Conservation (phyloP, 2,888 invertebrate genomes). For the Thymelicus acteon region DNA sequence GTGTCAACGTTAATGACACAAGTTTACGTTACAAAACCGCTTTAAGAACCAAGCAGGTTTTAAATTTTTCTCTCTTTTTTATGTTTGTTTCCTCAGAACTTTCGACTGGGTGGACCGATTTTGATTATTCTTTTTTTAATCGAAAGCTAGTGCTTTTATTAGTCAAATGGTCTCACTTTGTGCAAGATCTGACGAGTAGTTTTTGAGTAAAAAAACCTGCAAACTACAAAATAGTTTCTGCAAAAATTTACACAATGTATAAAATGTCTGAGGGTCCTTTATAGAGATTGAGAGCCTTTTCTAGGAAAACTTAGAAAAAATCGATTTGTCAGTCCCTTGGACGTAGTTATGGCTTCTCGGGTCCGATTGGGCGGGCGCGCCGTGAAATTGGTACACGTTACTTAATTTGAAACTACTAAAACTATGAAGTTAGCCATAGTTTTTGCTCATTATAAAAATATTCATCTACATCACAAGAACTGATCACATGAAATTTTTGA, state of each 20-base stretch:
- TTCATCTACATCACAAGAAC: background rate
- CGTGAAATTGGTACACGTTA: slow-evolving; percentile 67
- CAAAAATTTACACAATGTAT: background rate
- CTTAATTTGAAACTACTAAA: slow-evolving; percentile 47
- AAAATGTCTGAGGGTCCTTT: background rate
- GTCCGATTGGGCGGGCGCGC: slow-evolving; percentile 61
- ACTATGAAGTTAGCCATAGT: slow-evolving; percentile 40
- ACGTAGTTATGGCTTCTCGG: slow-evolving; percentile 64
- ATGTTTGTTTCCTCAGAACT: no score
- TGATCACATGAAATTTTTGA: background rate
- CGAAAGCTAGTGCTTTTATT: no score
- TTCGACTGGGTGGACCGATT: no score
- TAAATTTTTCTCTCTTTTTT: no score
- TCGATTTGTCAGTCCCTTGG: slow-evolving; percentile 39
- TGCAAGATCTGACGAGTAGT: no score
- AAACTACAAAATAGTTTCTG: no score
- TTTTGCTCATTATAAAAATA: background rate
- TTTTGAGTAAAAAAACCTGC: no score
- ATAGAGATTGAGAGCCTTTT: slow-evolving; percentile 8
- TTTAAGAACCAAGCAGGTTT: no score
- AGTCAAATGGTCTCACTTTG: no score
- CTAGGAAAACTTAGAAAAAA: slow-evolving; percentile 12
- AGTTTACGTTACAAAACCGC: no score
- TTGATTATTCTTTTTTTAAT: no score
- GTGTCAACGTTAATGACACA: no score